Conservation (phyloP, 37 sponge, comb jelly and placozoan genomes). For the Cliona cf. orientalis region DNA sequence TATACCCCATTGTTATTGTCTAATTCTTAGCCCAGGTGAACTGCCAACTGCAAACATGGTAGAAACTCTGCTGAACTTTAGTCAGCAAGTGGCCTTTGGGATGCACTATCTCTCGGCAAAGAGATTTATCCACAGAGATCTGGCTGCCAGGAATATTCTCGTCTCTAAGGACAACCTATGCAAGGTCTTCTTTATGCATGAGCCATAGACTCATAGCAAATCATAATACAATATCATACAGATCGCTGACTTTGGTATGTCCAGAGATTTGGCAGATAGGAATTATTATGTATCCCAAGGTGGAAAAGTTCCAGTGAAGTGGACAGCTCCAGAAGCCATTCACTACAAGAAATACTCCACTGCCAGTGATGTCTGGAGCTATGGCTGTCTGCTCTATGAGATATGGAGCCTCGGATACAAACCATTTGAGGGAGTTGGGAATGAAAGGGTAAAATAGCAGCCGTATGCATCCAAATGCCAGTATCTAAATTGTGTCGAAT, state of each 20-base stretch:
- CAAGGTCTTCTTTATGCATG: too few species aligned
- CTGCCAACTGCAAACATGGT: too few species aligned
- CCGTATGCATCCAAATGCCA: background rate
- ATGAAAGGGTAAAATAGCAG: background rate
- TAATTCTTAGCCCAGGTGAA: too few species aligned
- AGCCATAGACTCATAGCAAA: too few species aligned
- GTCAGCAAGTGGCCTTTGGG: too few species aligned
- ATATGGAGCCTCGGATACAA: background rate
- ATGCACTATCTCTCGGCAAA: too few species aligned
- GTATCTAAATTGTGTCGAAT: background rate
- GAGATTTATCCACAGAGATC: too few species aligned
- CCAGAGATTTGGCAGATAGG: background rate
- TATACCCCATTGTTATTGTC: too few species aligned
- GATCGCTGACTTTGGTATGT: background rate
- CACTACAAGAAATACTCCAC: background rate
- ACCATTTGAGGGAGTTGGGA: background rate
- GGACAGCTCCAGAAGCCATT: conserved; percentile 2
- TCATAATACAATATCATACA: too few species aligned
- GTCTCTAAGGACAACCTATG: too few species aligned
- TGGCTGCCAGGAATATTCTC: too few species aligned
- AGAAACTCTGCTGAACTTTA: too few species aligned
- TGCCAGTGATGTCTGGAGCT: conserved; percentile 2
- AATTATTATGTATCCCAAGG: background rate
- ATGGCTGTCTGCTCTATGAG: conserved; percentile 4
- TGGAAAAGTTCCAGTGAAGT: background rate